A percentile compares a stretch with the other conserved stretches of the same genome.
phyloP scores from a whole-genome alignment of 2,113 vertebrate species.

The Prunella himalayana region DNA sequence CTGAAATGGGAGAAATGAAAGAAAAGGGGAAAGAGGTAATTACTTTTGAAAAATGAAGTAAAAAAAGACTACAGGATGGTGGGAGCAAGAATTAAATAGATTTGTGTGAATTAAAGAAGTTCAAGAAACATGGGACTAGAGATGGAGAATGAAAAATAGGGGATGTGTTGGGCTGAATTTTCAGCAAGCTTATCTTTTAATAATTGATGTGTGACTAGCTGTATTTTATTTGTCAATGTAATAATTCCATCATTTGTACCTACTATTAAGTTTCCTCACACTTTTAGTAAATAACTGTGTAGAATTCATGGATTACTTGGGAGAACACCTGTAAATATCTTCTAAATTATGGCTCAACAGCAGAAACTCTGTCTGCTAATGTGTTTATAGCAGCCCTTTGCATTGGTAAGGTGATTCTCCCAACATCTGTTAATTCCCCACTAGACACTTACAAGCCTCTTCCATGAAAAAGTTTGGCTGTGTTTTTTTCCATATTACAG shows the following conservation, averaged over 20 bases:
- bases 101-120: not conserved
- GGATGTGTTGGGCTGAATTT: not conserved
- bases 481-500: not conserved
- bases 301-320: not conserved
- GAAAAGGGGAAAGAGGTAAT: not conserved
- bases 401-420: not conserved
- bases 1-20: not conserved
- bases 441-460: not conserved
- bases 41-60: not conserved
- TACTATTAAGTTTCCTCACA: not conserved
- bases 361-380: not conserved
- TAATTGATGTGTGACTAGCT: not conserved
- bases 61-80: not conserved
- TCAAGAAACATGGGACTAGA: not conserved
- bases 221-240: not conserved
- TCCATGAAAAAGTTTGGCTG: not conserved
- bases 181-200: not conserved
- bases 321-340: not conserved
- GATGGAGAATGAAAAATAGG: not conserved
- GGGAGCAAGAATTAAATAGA: not conserved
- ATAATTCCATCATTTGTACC: not conserved
- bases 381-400: not conserved
- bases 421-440: not conserved
- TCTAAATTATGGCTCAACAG: not conserved
- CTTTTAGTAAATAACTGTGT: not conserved